Conservation (phyloP, 2,797 vertebrate species). For the Benthosema pterotum region DNA sequence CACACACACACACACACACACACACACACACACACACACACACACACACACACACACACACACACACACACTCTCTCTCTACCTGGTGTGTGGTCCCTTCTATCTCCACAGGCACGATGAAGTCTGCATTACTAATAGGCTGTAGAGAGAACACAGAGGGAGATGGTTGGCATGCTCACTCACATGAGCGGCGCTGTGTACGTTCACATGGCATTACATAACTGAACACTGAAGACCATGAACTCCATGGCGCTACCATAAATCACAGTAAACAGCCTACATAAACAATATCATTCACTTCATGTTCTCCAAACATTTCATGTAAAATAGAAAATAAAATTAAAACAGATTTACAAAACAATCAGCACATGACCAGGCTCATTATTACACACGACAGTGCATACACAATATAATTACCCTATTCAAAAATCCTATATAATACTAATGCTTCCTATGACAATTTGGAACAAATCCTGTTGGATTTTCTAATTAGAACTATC, state of each 20-base stretch:
- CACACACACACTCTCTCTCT: slow-evolving; percentile 27
- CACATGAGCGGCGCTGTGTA: slow-evolving; percentile 52
- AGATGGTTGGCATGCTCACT: slow-evolving; percentile 50
- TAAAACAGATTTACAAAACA: slow-evolving; percentile 7
- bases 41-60: slow-evolving; percentile 14
- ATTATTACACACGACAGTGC: background rate
- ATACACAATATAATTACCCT: background rate
- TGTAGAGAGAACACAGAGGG: slow-evolving; percentile 66
- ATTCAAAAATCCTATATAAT: too few species aligned
- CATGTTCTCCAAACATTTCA: slow-evolving; percentile 19
- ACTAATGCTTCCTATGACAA: too few species aligned
- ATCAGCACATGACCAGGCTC: background rate
- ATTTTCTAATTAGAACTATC: too few species aligned
- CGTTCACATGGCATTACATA: slow-evolving; percentile 69
- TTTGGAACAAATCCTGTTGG: too few species aligned
- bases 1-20: slow-evolving; percentile 26
- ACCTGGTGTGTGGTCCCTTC: slow-evolving; percentile 93
- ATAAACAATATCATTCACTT: slow-evolving; percentile 32
- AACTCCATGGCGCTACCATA: slow-evolving; percentile 28
- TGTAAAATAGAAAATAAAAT: slow-evolving; percentile 1
- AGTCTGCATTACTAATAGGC: slow-evolving; percentile 91
- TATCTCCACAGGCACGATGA: slow-evolving; percentile 92
- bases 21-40: slow-evolving; percentile 8
- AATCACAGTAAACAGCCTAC: slow-evolving; percentile 36
- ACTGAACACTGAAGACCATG: slow-evolving; percentile 15